Evolutionary conservation across 2,113 vertebrate species (phyloP).

Genomic region (Notiomystis cincta): DNA sequence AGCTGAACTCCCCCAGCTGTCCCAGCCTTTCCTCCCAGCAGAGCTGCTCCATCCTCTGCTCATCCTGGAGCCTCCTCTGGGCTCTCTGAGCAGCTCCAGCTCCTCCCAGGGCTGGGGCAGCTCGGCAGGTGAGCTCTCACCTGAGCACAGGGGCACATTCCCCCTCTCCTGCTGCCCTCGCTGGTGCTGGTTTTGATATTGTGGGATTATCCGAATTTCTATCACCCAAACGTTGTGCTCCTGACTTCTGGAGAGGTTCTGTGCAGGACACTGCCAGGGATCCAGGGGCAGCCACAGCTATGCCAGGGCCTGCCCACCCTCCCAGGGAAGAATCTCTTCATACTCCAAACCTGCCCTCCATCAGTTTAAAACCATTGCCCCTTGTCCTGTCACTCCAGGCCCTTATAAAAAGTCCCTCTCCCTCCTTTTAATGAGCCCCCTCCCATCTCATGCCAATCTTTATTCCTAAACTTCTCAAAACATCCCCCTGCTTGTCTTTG

Average conservation of each 20-base stretch:
- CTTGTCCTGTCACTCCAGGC: neutral
- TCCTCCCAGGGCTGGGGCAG: neutral
- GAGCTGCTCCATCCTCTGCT: neutral
- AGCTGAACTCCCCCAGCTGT: neutral
- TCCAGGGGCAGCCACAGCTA: fast-evolving
- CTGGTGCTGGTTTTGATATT: neutral
- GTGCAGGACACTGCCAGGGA: neutral
- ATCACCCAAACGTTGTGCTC: fast-evolving
- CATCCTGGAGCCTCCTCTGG: neutral
- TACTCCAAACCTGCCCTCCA: fast-evolving
- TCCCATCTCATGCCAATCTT: neutral
- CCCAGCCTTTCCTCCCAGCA: neutral
- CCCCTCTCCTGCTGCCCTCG: neutral
- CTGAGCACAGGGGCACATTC: neutral
- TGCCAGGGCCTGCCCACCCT: fast-evolving
- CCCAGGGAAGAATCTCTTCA: fast-evolving
- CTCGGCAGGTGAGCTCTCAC: neutral
- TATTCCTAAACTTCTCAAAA: neutral
- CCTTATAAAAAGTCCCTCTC: neutral
- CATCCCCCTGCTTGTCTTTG: neutral
- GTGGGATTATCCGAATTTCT: fast-evolving
- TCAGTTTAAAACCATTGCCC: neutral
- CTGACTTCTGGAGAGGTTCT: neutral
- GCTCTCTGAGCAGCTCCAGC: neutral
- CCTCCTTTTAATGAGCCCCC: neutral